Conservation (phyloP, 2,888 invertebrate species). For the Danaus chrysippus region DNA sequence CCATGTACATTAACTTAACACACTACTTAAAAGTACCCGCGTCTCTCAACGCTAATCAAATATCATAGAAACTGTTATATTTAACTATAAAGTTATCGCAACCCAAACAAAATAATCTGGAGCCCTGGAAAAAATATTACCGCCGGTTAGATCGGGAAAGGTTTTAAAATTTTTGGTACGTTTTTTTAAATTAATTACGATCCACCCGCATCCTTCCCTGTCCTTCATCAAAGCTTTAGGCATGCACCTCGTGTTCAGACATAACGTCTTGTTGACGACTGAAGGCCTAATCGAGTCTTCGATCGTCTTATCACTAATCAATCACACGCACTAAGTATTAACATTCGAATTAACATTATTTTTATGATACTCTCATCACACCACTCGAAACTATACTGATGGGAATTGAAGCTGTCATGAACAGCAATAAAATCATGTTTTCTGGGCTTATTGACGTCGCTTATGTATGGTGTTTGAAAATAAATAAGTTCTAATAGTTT, state of each 20-base stretch:
- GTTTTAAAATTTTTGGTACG: not conserved
- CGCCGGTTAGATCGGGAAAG: conserved; percentile 13
- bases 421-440: no score
- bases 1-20: conserved; percentile 42
- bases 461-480: conserved; percentile 20
- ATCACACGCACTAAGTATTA: conserved; percentile 65
- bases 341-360: conserved; percentile 63
- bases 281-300: conserved; percentile 39
- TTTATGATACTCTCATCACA: conserved; percentile 24
- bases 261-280: conserved; percentile 45
- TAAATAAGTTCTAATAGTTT: conserved; percentile 14
- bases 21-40: conserved; percentile 36
- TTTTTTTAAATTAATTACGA: not conserved
- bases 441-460: no score
- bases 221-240: conserved; percentile 67
- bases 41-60: conserved; percentile 27
- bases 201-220: conserved; percentile 60
- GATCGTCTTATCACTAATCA: conserved; percentile 53
- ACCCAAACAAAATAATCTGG: conserved; percentile 29
- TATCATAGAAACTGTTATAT: conserved; percentile 40
- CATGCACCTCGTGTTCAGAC: conserved; percentile 59
- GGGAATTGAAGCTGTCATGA: no score
- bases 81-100: conserved; percentile 11
- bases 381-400: conserved; percentile 9
- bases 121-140: conserved; percentile 39